Conservation (phyloP, 2,888 invertebrate species). For the Lepidocyrtinus sp. region DNA sequence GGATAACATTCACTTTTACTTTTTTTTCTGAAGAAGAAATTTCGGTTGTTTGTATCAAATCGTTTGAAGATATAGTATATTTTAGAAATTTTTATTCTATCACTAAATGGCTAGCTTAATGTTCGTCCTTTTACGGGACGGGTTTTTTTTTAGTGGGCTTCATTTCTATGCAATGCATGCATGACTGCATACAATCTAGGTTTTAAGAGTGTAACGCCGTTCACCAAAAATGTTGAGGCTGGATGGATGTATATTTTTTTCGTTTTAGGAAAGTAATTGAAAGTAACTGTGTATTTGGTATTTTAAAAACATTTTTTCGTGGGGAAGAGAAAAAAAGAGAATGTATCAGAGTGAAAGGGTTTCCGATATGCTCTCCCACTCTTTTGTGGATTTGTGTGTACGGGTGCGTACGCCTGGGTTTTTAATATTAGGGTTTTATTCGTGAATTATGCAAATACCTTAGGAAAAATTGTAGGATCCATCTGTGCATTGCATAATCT, state of each 20-base stretch:
- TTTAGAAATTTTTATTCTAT: constrained; percentile 60
- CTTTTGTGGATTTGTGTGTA: background rate
- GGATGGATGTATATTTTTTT: too few relatives aligned
- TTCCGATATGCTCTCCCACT: constrained; percentile 8
- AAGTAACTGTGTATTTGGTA: constrained; percentile 30
- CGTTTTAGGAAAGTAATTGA: constrained; percentile 38
- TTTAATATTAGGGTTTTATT: background rate
- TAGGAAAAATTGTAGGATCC: background rate
- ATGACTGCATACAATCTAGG: constrained; percentile 45
- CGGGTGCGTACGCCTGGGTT: background rate
- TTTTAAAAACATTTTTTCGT: constrained; percentile 2
- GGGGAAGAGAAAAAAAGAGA: background rate
- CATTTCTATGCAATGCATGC: constrained; percentile 51
- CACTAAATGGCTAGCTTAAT: constrained; percentile 64
- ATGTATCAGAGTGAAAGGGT: constrained; percentile 31
- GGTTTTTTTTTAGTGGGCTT: constrained; percentile 35
- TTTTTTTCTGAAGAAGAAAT: constrained; percentile 18
- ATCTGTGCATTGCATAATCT: background rate
- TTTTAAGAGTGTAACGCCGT: too few relatives aligned
- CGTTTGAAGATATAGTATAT: constrained; percentile 47
- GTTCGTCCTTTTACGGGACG: constrained; percentile 55
- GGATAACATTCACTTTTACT: constrained; percentile 5
- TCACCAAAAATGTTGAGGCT: background rate
- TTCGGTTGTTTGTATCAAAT: too few relatives aligned
- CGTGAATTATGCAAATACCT: constrained; percentile 2